Evolutionary conservation across 2,888 invertebrate genomes (phyloP).

Genomic region (Chouioia cunea): DNA sequence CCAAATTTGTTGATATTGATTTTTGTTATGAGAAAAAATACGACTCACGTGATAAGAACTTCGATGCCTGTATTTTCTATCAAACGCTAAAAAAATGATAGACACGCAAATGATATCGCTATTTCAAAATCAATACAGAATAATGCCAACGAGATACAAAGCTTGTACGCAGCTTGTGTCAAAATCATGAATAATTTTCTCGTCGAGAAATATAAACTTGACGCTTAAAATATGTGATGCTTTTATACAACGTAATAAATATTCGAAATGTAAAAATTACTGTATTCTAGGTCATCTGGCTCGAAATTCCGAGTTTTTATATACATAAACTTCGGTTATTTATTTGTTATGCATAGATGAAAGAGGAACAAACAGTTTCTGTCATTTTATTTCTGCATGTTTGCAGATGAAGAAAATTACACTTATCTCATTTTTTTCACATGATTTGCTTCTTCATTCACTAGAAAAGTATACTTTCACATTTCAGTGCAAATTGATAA

Average conservation of each 20-base stretch:
- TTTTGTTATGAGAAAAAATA: constrained; percentile 57
- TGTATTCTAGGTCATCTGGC: too few relatives aligned
- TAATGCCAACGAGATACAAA: constrained; percentile 36
- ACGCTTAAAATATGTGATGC: constrained; percentile 42
- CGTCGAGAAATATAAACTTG: constrained; percentile 29
- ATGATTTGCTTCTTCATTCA: constrained; percentile 6
- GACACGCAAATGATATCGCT: constrained; percentile 44
- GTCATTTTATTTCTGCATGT: constrained; percentile 28
- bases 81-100: constrained; percentile 30
- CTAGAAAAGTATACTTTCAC: constrained; percentile 6
- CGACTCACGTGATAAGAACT: constrained; percentile 40
- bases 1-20: constrained; percentile 57
- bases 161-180: constrained; percentile 31
- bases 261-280: constrained; percentile 6
- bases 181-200: constrained; percentile 34
- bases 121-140: constrained; percentile 36
- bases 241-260: constrained; percentile 40
- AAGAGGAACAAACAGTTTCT: constrained; percentile 1
- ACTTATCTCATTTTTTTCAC: constrained; percentile 5
- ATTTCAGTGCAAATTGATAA: constrained; percentile 16
- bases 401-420: constrained; percentile 22
- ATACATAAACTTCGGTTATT: constrained; percentile 28
- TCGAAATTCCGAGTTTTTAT: constrained; percentile 34
- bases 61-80: constrained; percentile 48
- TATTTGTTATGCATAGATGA: constrained; percentile 1